Conservation (phyloP, 2,888 invertebrate species). For the Digitonthophagus gazella region DNA sequence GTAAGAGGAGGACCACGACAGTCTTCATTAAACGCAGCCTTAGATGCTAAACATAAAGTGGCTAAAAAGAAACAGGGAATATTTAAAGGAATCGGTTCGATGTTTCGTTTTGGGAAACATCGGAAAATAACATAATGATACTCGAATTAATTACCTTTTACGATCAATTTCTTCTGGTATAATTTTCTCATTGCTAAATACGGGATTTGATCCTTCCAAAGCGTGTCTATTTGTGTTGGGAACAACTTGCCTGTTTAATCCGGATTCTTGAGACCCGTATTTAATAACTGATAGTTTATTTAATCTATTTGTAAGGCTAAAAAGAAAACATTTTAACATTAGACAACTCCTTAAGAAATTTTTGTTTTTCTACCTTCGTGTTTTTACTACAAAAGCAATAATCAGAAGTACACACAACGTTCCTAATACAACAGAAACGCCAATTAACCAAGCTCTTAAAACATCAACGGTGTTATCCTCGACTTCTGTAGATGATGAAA, state of each 20-base stretch:
- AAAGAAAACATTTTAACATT: constrained; percentile 22
- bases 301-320: constrained; percentile 60
- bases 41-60: constrained; percentile 56
- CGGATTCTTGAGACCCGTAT: constrained; percentile 64
- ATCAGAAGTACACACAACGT: constrained; percentile 56
- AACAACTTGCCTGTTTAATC: constrained; percentile 56
- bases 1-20: constrained; percentile 70
- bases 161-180: constrained; percentile 45
- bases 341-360: neutral
- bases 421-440: constrained; percentile 55
- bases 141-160: too few relatives aligned
- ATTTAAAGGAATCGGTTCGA: constrained; percentile 74
- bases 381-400: constrained; percentile 57
- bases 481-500: constrained; percentile 33
- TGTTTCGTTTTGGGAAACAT: constrained; percentile 72
- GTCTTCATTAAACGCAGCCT: constrained; percentile 70
- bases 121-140: too few relatives aligned
- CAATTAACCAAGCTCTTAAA: constrained; percentile 56
- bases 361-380: constrained; percentile 54
- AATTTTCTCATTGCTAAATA: constrained; percentile 59
- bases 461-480: constrained; percentile 48
- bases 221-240: constrained; percentile 73
- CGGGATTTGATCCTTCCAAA: constrained; percentile 68
- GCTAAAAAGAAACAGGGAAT: constrained; percentile 71
- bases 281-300: constrained; percentile 62